Evolutionary conservation across 2,888 invertebrate species (phyloP), one percentile per base, ranked within the genome.

Genomic region (Quadriops clusia): DNA sequence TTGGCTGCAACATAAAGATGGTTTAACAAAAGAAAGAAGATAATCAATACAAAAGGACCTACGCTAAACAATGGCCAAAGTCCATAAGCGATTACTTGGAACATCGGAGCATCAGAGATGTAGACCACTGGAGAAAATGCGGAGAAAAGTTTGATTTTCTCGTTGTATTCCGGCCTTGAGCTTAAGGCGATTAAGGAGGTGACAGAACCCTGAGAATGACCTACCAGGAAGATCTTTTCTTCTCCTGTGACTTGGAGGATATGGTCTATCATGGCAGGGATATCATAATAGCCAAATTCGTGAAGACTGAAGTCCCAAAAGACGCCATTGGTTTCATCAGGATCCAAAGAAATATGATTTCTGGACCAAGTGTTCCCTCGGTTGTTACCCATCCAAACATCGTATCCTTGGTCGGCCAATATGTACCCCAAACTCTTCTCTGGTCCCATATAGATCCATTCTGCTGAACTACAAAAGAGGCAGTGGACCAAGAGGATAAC

Each of bases 401-500:
- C 67, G 37, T 60, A 66, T 10, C 67, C 67, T 12, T 49, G 47
- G 32, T 65, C 61, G 4, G 64, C 58, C 15, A 67, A 42, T 15
- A 56, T 34, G 32, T 54, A 63, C 1, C 49, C 64, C 4, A 72
- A 49, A 34, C 66, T 63, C 49, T 75, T 72, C 15, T 63, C 52
- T 1, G 65, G 74, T 5, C 78, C 77, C 31, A 74, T 63, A 8
- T 78, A 56, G 2, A 86, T 62, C 77, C 78, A 87, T 50, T 77
- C 76, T 0, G 77, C 73, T 0, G 82, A 77, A 44, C 77, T 75
- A 9, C 73, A 70, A 1, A 82, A 59, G 3, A 89, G 58, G 0
- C 89, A 89, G 49, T 85, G 85, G 47, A 83, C 79, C 18, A 86
- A 52, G 32, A 83, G 61, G 33, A 73, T 76, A 7, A 67, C 79